Evolutionary conservation across 2,888 invertebrate species (phyloP).

Genomic region (Phytoseiulus persimilis): DNA sequence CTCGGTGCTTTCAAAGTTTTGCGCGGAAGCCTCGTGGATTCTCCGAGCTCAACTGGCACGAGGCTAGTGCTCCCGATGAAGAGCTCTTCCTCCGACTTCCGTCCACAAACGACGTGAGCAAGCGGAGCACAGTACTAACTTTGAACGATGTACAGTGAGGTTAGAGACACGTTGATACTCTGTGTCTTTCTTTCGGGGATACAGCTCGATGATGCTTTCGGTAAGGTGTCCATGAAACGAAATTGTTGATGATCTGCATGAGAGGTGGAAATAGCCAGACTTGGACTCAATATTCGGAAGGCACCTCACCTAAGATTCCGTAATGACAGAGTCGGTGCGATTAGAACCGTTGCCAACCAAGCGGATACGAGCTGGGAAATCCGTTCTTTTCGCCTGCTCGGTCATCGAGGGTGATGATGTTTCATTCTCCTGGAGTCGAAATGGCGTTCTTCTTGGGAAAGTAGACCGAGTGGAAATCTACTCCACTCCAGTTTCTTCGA

Average conservation of each 20-base stretch:
- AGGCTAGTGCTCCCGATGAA: not conserved
- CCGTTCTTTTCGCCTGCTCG: constrained; percentile 14
- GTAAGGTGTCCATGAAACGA: no score
- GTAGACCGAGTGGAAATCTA: not conserved
- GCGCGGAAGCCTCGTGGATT: not conserved
- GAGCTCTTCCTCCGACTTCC: not conserved
- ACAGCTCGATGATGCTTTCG: no score
- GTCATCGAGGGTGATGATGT: constrained; percentile 12
- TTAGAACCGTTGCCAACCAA: constrained; percentile 6
- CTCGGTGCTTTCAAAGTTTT: not conserved
- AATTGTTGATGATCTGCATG: no score
- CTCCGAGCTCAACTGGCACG: not conserved
- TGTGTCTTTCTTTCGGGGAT: no score
- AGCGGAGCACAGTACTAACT: no score
- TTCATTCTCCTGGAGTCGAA: constrained; percentile 15
- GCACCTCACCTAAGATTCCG: not conserved
- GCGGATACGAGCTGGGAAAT: not conserved
- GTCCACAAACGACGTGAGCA: not conserved
- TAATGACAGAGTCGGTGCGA: not conserved
- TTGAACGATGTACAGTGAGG: no score
- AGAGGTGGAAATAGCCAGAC: not conserved
- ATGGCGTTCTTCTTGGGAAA: constrained; percentile 9
- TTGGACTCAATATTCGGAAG: not conserved
- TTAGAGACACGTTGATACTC: no score
- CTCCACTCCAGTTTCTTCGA: not conserved